Evolutionary conservation across 2,113 vertebrate genomes (phyloP), one percentile per base, ranked within the genome.

Genomic region (Trematocara macrostoma): DNA sequence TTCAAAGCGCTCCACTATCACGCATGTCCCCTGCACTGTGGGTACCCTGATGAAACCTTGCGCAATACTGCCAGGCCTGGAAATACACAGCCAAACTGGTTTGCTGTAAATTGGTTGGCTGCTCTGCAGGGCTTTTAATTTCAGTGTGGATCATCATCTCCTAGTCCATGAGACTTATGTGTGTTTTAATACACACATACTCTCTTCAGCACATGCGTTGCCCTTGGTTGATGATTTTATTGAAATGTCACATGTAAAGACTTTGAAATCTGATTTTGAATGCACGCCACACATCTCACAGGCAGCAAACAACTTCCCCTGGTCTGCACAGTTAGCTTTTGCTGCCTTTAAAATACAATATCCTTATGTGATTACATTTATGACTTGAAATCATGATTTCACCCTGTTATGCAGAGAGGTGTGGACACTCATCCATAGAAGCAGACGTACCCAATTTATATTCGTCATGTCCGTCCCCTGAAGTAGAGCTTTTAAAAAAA

Each of bases 1-100:
- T 92, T 88, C 85, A 90, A 89, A 89, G 64, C 11, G 29, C 61
- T 56, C 76, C 67, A 53, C 85, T 31, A 80, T 84, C 53, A 64
- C 31, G 11, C 53, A n/a, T 52, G 71, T 56, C 53, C 79, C 59
- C 11, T 56, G 16, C 56, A 42, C 47, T 5, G 34, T 12, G 16
- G 79, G 12, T n/a, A 4, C 57, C 67, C 51, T 92, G 87, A 85
- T 87, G 92, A 92, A 92, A 92, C 90, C 83, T 55, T 79, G 71
- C 67, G 87, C 61, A 93, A 93, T 76, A 8, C 40, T 7, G 15
- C 67, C 74, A 10, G 23, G 11, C 14, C 52, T 7, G 23, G 49
- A 20, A 20, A 84, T 23, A 23, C 71, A 84, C 64, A 35, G 81
- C 59, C 53, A 20, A 78, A 45, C 10, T 38, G 71, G 35, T 84